Evolutionary conservation across 2,888 invertebrate species (phyloP), one percentile per base, ranked within the genome.

Genomic region (Anagyrus pseudococci): DNA sequence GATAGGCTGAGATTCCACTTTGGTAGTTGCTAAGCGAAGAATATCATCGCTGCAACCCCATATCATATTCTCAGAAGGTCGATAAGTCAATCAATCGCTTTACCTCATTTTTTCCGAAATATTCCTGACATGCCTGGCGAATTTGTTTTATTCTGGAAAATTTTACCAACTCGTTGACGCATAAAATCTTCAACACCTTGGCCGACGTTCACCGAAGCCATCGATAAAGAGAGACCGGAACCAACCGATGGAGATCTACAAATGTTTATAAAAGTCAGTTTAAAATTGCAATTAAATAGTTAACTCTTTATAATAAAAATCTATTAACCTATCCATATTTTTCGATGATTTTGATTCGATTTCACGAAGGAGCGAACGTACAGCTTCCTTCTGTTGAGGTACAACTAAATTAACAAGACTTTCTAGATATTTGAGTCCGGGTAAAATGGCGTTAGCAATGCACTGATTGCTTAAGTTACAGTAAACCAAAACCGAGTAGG

Each of bases 121-220:
- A 81, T 80, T 70, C 72, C 78, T 3, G 79, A 69, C 71, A 78
- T 74, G 50, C 75, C 68, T 1, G 80, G 72, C 2, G 80, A 75
- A 58, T 68, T 75, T 8, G 76, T 67, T 55, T 82, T 82, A 37
- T 82, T 79, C 52, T 82, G 82, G 66, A 87, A 87, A 68, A 87
- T 86, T 71, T 87, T 87, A 64, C 85, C 85, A 72, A 87, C 82
- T 71, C 84, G 82, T 69, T 86, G 85, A 49, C 84, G 82, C 82
- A 87, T 84, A n/a, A n/a, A n/a, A 58, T 87, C 87, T 73, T 87
- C 87, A 43, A 86, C 84, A 7, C 85, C 84, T 69, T 85, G 85
- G 26, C 84, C 85, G 19, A 79, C 79, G 54, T 79, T 80, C 10
- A 78, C 79, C 0, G 81, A 77, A 2, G 81, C 79, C 67, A 79